phyloP scores from a whole-genome alignment of 2,888 invertebrate species.

The Morpho helenor region DNA sequence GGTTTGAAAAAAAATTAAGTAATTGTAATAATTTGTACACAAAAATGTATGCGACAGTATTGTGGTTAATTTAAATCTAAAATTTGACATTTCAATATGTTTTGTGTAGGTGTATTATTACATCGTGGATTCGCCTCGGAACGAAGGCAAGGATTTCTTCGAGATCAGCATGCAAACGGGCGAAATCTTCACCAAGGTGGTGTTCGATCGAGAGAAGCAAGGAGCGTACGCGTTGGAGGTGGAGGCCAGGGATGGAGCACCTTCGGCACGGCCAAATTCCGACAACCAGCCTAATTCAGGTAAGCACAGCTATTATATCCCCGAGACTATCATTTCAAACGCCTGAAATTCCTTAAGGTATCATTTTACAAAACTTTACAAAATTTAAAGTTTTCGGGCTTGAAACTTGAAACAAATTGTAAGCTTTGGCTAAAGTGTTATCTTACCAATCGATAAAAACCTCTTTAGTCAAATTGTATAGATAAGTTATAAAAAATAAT shows the following conservation, averaged over 20 bases:
- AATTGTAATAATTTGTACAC: too few species aligned
- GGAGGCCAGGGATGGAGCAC: conserved; percentile 96
- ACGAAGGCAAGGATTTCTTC: conserved; percentile 97
- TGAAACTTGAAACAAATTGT: too few species aligned
- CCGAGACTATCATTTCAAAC: conserved; percentile 9
- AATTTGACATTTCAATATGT: background rate
- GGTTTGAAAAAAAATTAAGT: too few species aligned
- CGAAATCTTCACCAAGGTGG: conserved; percentile 95
- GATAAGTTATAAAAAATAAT: too few species aligned
- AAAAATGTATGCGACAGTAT: too few species aligned
- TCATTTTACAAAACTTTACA: too few species aligned
- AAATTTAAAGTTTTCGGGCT: too few species aligned
- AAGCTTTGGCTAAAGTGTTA: too few species aligned
- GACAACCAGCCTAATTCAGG: conserved; percentile 97
- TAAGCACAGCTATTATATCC: conserved; percentile 58
- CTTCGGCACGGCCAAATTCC: conserved; percentile 96
- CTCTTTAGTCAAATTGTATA: too few species aligned
- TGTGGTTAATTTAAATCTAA: too few species aligned
- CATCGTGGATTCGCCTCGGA: conserved; percentile 93
- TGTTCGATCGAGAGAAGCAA: conserved; percentile 98
- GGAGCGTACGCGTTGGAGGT: conserved; percentile 98
- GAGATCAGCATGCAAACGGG: conserved; percentile 97
- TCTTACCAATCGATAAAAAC: too few species aligned
- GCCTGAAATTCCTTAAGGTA: too few species aligned
- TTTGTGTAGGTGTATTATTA: conserved; percentile 91